Evolutionary conservation across 2,113 vertebrate species (phyloP).

Genomic region (Alosa alosa): DNA sequence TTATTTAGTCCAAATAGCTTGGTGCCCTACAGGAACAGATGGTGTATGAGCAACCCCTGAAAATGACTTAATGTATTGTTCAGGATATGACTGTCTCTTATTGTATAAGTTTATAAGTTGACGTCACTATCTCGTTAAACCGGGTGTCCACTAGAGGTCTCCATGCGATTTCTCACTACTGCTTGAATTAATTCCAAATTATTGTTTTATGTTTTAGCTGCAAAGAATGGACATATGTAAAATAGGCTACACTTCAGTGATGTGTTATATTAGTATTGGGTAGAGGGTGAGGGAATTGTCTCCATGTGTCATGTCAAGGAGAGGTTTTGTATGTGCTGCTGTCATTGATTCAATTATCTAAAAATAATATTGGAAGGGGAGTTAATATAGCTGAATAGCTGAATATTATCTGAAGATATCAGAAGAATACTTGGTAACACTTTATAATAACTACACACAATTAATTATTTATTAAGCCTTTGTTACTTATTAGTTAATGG

Average conservation of each 20-base stretch:
- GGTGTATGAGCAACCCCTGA: too few relatives aligned
- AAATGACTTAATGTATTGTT: background rate
- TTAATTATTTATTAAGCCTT: too few relatives aligned
- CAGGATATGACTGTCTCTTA: background rate
- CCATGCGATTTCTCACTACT: background rate
- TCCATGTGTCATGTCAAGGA: background rate
- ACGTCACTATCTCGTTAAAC: background rate
- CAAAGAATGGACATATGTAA: background rate
- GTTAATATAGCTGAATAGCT: background rate
- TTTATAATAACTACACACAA: too few relatives aligned
- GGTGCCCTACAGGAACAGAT: too few relatives aligned
- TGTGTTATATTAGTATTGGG: background rate
- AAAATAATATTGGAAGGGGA: background rate
- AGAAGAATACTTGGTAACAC: background rate
- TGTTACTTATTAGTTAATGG: too few relatives aligned
- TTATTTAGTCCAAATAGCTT: background rate
- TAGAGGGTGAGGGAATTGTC: background rate
- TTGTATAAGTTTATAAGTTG: background rate
- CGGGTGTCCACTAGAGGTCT: constrained; percentile 6
- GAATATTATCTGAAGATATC: background rate
- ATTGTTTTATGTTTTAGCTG: background rate
- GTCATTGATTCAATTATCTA: background rate
- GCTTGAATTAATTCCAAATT: background rate
- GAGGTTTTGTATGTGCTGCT: background rate
- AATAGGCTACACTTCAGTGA: background rate